phyloP scores from a whole-genome alignment of 2,113 vertebrate genomes.

The Lethenteron camtschaticum region DNA sequence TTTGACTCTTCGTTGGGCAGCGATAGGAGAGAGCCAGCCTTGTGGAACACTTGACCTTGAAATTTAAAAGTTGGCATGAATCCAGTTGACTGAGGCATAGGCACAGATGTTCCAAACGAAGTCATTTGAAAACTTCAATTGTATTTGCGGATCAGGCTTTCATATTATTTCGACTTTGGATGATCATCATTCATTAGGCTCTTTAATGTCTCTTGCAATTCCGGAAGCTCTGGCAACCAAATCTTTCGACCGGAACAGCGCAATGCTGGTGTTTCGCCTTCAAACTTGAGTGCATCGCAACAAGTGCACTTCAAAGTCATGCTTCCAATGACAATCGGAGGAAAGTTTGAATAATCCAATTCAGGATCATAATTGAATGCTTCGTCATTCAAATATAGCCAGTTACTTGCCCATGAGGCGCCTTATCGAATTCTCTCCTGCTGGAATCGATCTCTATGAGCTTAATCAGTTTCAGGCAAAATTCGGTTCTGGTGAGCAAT shows the following conservation, averaged over 20 bases:
- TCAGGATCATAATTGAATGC: not conserved
- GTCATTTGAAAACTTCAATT: not conserved
- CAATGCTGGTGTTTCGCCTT: not conserved
- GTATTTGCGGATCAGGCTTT: not conserved
- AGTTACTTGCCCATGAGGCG: too few relatives aligned
- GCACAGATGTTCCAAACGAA: not conserved
- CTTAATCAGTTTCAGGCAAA: too few relatives aligned
- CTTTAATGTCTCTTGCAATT: not conserved
- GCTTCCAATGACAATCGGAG: not conserved
- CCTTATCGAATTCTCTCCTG: too few relatives aligned
- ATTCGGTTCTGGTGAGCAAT: too few relatives aligned
- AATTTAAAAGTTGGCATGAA: not conserved
- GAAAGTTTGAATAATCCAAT: not conserved
- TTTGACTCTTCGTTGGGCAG: not conserved
- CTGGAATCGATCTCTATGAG: too few relatives aligned
- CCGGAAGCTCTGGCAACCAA: not conserved
- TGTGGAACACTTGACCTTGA: not conserved
- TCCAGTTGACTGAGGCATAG: not conserved
- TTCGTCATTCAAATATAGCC: not conserved
- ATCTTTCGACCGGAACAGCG: not conserved
- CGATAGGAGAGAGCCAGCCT: not conserved
- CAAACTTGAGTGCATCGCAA: not conserved
- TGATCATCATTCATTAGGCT: not conserved
- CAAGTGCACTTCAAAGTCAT: too few relatives aligned
- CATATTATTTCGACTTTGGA: not conserved